Conservation (phyloP, 2,113 vertebrate species). For the Micromys minutus region DNA sequence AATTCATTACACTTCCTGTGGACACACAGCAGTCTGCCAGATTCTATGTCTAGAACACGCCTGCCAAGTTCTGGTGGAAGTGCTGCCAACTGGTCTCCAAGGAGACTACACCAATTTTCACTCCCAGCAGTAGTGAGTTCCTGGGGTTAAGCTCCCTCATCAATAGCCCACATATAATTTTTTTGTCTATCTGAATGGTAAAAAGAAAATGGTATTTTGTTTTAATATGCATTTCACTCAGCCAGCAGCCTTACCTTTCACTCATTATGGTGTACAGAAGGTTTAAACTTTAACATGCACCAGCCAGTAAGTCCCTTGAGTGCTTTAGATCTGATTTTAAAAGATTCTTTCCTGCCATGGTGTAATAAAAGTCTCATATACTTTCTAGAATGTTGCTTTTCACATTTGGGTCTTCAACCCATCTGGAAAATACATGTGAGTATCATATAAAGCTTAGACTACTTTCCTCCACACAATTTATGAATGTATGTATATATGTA, state of each 20-base stretch:
- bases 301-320: conserved; percentile 14
- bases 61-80: background rate
- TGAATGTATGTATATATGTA: background rate
- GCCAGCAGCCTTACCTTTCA: background rate
- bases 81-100: background rate
- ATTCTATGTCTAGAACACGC: background rate
- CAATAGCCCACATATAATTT: background rate
- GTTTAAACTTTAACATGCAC: conserved; percentile 28
- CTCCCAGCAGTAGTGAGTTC: conserved; percentile 32
- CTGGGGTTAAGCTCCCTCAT: conserved; percentile 26
- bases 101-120: conserved; percentile 29
- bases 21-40: background rate
- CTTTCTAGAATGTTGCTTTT: conserved; percentile 55
- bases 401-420: conserved; percentile 6
- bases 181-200: background rate
- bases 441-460: background rate
- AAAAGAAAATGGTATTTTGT: background rate
- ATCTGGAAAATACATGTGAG: background rate
- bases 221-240: background rate
- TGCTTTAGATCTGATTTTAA: background rate
- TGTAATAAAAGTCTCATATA: background rate
- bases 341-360: conserved; percentile 20
- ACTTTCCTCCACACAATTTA: conserved; percentile 9
- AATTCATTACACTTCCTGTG: conserved; percentile 21
- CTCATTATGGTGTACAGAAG: background rate